These are phyloP conservation scores for Carcharodon carcharias DNA, from an alignment of 2,797 vertebrate genomes.

Conservation along the genomic window DNA sequence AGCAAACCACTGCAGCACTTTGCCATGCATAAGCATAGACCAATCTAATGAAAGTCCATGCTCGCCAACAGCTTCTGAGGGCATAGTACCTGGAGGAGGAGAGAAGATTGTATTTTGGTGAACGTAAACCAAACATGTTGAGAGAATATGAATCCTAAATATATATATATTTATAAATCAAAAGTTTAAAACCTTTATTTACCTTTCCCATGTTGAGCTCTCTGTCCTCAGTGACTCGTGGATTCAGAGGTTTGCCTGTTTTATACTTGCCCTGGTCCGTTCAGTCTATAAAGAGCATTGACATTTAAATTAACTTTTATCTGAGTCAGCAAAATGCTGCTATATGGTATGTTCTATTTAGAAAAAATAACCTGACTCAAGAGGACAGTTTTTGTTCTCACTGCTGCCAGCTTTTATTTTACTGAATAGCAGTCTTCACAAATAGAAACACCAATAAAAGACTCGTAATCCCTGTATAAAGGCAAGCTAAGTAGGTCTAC, in stretches of 20 bases:
- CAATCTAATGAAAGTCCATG: too few relatives aligned
- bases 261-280: not conserved
- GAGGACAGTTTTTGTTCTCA: not conserved
- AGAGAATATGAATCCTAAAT: not conserved
- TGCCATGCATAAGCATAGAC: too few relatives aligned
- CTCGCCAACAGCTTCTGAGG: too few relatives aligned
- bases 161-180: not conserved
- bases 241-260: not conserved
- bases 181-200: not conserved
- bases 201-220: not conserved
- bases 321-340: not conserved
- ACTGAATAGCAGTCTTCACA: not conserved
- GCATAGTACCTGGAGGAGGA: too few relatives aligned
- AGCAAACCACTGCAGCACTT: too few relatives aligned
- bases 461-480: not conserved
- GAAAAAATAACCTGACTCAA: conserved; percentile 1
- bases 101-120: not conserved
- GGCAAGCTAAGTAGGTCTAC: not conserved
- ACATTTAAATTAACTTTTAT: not conserved
- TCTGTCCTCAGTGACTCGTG: not conserved
- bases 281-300: not conserved
- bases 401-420: not conserved
- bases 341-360: not conserved
- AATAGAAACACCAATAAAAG: not conserved
- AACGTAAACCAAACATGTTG: not conserved